Conservation (phyloP, 2,113 vertebrate species). For the Ranitomeya variabilis region DNA sequence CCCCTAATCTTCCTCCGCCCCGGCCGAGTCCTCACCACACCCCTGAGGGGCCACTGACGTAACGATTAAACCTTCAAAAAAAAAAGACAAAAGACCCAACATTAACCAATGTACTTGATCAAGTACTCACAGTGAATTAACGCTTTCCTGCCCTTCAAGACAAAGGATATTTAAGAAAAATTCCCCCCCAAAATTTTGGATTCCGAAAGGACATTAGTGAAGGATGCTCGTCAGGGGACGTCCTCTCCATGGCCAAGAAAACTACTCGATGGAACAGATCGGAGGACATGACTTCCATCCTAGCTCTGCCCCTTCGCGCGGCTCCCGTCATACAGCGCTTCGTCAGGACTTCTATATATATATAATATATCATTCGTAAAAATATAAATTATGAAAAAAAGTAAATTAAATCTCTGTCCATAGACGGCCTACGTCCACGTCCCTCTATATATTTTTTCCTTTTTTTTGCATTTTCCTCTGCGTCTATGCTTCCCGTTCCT, state of each 20-base stretch:
- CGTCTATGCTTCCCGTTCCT: background rate
- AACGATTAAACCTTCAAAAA: background rate
- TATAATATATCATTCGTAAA: constrained; percentile 47
- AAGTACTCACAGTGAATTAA: background rate
- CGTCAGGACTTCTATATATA: constrained; percentile 8
- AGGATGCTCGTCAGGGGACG: background rate
- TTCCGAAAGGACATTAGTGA: background rate
- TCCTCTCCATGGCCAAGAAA: too few relatives aligned
- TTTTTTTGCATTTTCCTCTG: background rate
- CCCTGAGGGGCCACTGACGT: background rate
- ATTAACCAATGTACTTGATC: background rate
- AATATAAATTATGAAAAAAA: constrained; percentile 54
- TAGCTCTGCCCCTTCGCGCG: background rate
- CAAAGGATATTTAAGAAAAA: background rate
- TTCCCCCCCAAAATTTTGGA: background rate
- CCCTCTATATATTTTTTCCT: background rate
- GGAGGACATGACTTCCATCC: background rate
- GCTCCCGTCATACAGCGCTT: constrained; percentile 37
- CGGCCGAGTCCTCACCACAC: background rate
- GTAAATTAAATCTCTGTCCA: constrained; percentile 30
- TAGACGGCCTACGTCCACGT: background rate
- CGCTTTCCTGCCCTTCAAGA: background rate
- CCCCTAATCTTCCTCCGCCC: background rate
- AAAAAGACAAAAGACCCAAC: background rate
- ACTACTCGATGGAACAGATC: background rate